Evolutionary conservation across 1,140 invertebrate genomes (phyloP).

Genomic region (Copidosoma floridanum): DNA sequence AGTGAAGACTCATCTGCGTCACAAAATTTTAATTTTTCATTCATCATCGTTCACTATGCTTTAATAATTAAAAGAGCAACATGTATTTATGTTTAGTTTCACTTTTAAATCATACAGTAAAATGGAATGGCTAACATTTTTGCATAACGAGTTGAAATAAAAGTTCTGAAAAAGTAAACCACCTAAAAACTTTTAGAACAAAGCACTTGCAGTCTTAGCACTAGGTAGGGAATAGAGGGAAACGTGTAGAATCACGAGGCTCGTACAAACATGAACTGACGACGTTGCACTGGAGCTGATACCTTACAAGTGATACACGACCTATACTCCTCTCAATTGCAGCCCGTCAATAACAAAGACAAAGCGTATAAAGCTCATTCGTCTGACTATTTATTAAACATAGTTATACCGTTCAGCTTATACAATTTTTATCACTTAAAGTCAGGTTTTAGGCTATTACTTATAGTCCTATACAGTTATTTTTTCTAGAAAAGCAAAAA

Average conservation of each 20-base stretch:
- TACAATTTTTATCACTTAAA: no score
- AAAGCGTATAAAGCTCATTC: no score
- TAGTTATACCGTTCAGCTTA: no score
- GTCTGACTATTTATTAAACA: no score
- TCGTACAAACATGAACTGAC: slow-evolving; percentile 37
- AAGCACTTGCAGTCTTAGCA: not conserved
- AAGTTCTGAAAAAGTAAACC: not conserved
- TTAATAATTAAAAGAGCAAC: no score
- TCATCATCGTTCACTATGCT: slow-evolving; percentile 2
- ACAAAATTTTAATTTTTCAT: slow-evolving; percentile 10
- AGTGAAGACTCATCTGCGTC: slow-evolving; percentile 41
- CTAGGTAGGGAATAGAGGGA: slow-evolving; percentile 14
- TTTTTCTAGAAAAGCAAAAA: no score
- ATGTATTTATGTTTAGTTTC: not conserved
- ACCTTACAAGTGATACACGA: slow-evolving; percentile 49
- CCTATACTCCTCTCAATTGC: slow-evolving; percentile 29
- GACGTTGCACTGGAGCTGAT: slow-evolving; percentile 44
- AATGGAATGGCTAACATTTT: slow-evolving; percentile 35
- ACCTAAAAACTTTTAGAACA: not conserved
- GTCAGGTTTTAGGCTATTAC: no score
- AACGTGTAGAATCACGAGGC: slow-evolving; percentile 35
- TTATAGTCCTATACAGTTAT: no score
- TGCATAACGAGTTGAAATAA: slow-evolving; percentile 4
- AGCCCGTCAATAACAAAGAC: slow-evolving; percentile 39
- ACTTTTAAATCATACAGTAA: not conserved